Evolutionary conservation across 1,140 invertebrate genomes (phyloP).

Genomic region (Atta texana): DNA sequence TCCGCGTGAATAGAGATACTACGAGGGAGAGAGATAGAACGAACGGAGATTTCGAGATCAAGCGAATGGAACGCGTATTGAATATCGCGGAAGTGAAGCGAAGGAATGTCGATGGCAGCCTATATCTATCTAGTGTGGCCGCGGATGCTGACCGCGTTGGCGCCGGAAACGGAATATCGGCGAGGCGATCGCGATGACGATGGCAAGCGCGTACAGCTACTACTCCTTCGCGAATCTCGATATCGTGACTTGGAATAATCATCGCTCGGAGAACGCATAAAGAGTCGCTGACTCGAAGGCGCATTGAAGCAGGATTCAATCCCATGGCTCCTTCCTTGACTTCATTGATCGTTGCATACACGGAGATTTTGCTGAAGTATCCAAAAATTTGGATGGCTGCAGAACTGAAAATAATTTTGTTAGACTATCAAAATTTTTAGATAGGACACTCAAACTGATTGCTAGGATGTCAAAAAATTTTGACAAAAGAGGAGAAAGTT

Average conservation of each 20-base stretch:
- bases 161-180: conserved; percentile 57
- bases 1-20: conserved; percentile 47
- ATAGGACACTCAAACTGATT: too few species aligned
- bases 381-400: too few species aligned
- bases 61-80: conserved; percentile 58
- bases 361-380: too few species aligned
- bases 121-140: conserved; percentile 16
- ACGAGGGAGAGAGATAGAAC: neutral
- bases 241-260: neutral
- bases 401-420: too few species aligned
- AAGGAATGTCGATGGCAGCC: conserved; percentile 59
- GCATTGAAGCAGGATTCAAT: neutral
- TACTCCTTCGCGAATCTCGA: conserved; percentile 33
- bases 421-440: too few species aligned
- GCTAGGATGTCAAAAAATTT: too few species aligned
- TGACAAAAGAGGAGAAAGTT: too few species aligned
- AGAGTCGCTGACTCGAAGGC: neutral
- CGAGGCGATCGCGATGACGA: neutral
- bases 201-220: neutral
- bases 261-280: neutral
- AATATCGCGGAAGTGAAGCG: conserved; percentile 61
- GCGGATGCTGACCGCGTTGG: conserved; percentile 16
- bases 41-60: conserved; percentile 56
- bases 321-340: neutral
- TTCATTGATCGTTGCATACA: neutral